Percentiles rank a stretch among this genome's conserved stretches.
These are phyloP conservation scores for Ochotona princeps DNA, from an alignment of 2,113 vertebrate species.

Conservation along the genomic window DNA sequence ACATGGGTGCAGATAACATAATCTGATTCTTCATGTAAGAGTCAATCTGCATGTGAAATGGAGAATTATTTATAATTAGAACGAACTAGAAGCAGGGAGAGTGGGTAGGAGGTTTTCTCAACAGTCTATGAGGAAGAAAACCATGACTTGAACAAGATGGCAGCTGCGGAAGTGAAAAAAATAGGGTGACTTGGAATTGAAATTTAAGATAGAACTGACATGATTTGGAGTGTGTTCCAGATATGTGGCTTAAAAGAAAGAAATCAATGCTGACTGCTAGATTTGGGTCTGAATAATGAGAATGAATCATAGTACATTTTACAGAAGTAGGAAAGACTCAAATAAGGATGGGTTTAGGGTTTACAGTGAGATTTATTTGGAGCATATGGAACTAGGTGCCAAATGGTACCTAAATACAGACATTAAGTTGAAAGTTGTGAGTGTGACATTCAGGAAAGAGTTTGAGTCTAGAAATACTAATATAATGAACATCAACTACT, in stretches of 20 bases:
- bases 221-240: background rate
- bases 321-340: background rate
- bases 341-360: background rate
- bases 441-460: background rate
- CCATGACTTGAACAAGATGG: background rate
- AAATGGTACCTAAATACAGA: background rate
- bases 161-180: background rate
- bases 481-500: background rate
- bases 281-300: background rate
- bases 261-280: background rate
- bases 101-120: background rate
- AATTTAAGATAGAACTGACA: background rate
- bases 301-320: background rate
- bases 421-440: background rate
- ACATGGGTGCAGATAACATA: background rate
- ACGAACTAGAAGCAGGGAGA: background rate
- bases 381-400: background rate
- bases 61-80: background rate
- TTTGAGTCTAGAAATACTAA: background rate
- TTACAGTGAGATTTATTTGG: conserved; percentile 2
- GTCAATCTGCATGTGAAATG: background rate
- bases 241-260: background rate
- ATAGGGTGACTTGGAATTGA: conserved; percentile 21
- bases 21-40: background rate
- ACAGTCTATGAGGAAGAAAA: background rate